Evolutionary conservation across 2,888 invertebrate species (phyloP).

Genomic region (Chydorus sphaericus): DNA sequence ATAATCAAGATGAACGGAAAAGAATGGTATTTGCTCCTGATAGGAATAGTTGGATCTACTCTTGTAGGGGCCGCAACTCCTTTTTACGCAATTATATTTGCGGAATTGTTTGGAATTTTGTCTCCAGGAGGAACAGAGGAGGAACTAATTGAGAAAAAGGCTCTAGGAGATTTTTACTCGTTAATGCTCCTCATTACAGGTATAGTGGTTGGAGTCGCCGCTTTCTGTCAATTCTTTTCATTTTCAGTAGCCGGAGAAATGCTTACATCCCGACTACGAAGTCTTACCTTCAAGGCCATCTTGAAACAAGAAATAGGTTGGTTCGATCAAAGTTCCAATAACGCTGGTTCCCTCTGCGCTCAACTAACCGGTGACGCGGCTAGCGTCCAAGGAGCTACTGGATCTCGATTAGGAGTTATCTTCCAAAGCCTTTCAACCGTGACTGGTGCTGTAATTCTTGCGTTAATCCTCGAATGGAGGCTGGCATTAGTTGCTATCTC

Average conservation of each 20-base stretch:
- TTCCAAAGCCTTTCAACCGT: slow-evolving; percentile 51
- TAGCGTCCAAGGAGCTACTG: slow-evolving; percentile 60
- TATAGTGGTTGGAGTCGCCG: slow-evolving; percentile 24
- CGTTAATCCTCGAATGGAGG: slow-evolving; percentile 51
- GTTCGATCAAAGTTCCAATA: slow-evolving; percentile 51
- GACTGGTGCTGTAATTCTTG: slow-evolving; percentile 43
- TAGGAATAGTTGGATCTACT: no score
- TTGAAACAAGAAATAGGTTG: slow-evolving; percentile 53
- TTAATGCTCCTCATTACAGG: no score
- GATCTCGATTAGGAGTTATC: slow-evolving; percentile 49
- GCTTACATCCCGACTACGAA: slow-evolving; percentile 55
- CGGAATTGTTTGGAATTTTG: slow-evolving; percentile 51
- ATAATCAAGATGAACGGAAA: no score
- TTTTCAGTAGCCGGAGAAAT: slow-evolving; percentile 57
- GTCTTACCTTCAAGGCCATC: slow-evolving; percentile 42
- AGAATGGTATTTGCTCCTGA: no score
- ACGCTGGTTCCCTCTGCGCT: slow-evolving; percentile 52
- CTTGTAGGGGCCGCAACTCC: no score
- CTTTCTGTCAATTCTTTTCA: slow-evolving; percentile 22
- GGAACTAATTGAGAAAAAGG: no score
- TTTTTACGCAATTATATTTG: slow-evolving; percentile 59
- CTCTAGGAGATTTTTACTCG: no score
- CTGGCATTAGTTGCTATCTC: slow-evolving; percentile 50
- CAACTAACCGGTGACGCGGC: slow-evolving; percentile 55
- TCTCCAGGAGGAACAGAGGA: not conserved